These are phyloP conservation scores for Bambusicola thoracicus DNA, from an alignment of 2,113 vertebrate species.

Conservation along the genomic window DNA sequence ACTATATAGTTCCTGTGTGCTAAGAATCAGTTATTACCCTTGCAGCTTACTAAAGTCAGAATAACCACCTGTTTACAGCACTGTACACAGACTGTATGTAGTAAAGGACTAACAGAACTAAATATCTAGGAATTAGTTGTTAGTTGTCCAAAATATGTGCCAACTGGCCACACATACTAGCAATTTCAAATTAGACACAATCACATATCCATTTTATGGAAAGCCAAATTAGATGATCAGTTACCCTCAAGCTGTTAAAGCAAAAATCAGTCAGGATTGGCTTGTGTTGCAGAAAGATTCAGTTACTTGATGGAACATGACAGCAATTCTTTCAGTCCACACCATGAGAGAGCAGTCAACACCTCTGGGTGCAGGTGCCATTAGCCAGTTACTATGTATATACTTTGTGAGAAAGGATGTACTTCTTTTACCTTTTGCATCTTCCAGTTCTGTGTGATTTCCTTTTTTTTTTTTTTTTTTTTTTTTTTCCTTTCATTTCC, in stretches of 20 bases:
- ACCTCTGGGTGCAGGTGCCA: accelerated
- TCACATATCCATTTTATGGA: background rate
- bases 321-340: background rate
- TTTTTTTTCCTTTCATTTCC: background rate
- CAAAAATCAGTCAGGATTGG: background rate
- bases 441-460: background rate
- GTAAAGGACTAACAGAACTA: background rate
- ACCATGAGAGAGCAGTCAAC: accelerated
- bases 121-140: background rate
- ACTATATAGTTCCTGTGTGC: background rate
- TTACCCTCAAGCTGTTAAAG: background rate
- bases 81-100: background rate
- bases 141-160: background rate
- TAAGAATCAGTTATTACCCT: background rate
- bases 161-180: background rate
- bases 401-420: background rate
- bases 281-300: background rate
- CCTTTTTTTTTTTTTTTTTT: background rate
- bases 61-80: background rate
- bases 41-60: background rate
- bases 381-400: background rate
- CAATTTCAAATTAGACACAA: background rate
- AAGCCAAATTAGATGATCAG: background rate
- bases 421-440: background rate
- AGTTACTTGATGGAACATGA: background rate